Evolutionary conservation across 1,140 invertebrate species (phyloP).

Genomic region (Steinernema khuongi): DNA sequence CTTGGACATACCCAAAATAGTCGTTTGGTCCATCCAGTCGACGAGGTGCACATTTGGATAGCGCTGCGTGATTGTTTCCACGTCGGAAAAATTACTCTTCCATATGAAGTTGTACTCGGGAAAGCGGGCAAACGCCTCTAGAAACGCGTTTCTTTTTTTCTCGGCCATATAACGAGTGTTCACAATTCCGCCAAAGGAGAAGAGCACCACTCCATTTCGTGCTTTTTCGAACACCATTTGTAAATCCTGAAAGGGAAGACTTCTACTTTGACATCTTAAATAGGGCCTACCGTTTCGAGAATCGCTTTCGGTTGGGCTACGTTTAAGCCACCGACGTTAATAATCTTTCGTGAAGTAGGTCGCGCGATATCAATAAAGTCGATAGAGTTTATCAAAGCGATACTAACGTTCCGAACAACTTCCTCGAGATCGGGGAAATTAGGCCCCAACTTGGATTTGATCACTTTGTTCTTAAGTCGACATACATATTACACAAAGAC

Average conservation of each 20-base stretch:
- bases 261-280: background rate
- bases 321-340: slow-evolving; percentile 35
- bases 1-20: slow-evolving; percentile 63
- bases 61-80: background rate
- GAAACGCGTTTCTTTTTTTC: slow-evolving; percentile 18
- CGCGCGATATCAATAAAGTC: slow-evolving; percentile 36
- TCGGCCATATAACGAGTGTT: slow-evolving; percentile 25
- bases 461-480: slow-evolving; percentile 19
- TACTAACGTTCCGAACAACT: slow-evolving; percentile 20
- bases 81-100: slow-evolving; percentile 22
- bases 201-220: slow-evolving; percentile 24
- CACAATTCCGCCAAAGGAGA: slow-evolving; percentile 28
- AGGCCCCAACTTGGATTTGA: slow-evolving; percentile 21
- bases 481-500: background rate
- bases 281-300: background rate
- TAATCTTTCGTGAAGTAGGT: slow-evolving; percentile 31
- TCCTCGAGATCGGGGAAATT: slow-evolving; percentile 26
- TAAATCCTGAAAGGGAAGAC: slow-evolving; percentile 13
- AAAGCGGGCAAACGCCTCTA: slow-evolving; percentile 27
- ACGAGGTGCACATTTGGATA: slow-evolving; percentile 55
- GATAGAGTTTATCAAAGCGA: slow-evolving; percentile 37
- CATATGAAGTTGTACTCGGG: slow-evolving; percentile 35
- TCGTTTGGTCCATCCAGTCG: slow-evolving; percentile 70
- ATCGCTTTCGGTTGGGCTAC: slow-evolving; percentile 16
- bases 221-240: slow-evolving; percentile 12